Conservation (phyloP, 2,888 invertebrate genomes). For the Hofmannophila pseudospretella region DNA sequence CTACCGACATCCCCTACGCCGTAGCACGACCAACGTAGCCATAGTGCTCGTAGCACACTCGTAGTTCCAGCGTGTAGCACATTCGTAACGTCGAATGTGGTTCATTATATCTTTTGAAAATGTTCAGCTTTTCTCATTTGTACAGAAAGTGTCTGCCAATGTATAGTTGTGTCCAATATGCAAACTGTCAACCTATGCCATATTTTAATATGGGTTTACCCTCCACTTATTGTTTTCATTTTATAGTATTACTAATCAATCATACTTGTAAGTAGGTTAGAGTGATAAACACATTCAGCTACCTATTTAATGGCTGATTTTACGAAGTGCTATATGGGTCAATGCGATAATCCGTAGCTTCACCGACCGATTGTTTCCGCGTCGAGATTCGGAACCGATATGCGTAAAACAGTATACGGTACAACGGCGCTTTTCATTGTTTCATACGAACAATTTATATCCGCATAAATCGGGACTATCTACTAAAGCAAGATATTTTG, state of each 20-base stretch:
- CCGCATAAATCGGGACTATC: conserved; percentile 38
- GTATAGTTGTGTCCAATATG: too few species aligned
- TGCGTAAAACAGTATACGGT: conserved; percentile 27
- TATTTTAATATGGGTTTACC: background rate
- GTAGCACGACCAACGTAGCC: too few species aligned
- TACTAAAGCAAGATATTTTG: conserved; percentile 37
- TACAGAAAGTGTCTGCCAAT: too few species aligned
- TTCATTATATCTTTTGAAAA: too few species aligned
- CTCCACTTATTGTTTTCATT: background rate
- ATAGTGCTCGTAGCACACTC: too few species aligned
- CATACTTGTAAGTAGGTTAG: too few species aligned
- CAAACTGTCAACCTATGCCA: too few species aligned
- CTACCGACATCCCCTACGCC: too few species aligned
- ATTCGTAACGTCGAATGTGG: too few species aligned
- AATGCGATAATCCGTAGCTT: conserved; percentile 47
- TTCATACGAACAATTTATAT: conserved; percentile 48
- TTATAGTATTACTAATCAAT: background rate
- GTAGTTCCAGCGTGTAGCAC: too few species aligned
- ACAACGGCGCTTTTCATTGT: conserved; percentile 34
- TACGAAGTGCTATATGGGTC: background rate
- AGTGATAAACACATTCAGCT: too few species aligned
- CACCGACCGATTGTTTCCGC: conserved; percentile 47
- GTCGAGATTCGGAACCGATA: conserved; percentile 40
- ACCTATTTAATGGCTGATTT: conserved; percentile 30
- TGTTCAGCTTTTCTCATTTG: too few species aligned